Base-by-base conservation (phyloP, 2,888 invertebrate genomes). In the Campoplex capitator region DNA sequence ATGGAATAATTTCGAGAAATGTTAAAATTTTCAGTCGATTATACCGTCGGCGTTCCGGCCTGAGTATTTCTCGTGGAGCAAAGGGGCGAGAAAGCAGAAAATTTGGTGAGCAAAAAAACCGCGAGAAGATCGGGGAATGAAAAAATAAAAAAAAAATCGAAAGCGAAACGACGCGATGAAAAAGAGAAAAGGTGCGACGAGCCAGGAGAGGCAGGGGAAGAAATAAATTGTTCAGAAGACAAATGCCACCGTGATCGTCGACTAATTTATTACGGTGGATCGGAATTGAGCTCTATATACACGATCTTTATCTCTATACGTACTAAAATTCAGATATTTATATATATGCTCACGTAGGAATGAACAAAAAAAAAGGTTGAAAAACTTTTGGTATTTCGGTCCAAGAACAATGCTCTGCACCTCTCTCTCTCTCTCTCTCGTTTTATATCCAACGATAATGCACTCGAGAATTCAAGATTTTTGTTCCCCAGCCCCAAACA, bases 231-330 rank as follows among this genome's bases (percentile, higher is more conserved):
- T 90, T 88, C 88, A 87, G 89, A 91, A 91, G 93, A 93, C 93
- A 93, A 94, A 93, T 93, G 93, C 94, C 94, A 94, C 94, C 93
- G 91, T 93, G 94, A 93, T 93, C 93, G 94, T 84, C 91, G 88
- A 91, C 92, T 93, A 93, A 94, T 94, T 94, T 94, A 94, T 94
- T 92, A 92, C 92, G 89, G 92, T 80, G 90, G 92, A 92, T 92
- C 89, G 93, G 92, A 93, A 94, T 94, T 93, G 92, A 92, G 92
- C 92, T 92, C 74, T 70, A 42, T 28, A 32, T 48, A 23, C 23
- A 73, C 65, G 32, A 58, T 58, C 58, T 28, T 28, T 32, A 58
- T 58, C 58, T 58, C 28, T 62, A 11, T 62, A 62, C 28, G 16
- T 32, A 62, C 13, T 9, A 38, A n/a, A 32, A 68, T 16, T n/a